Evolutionary conservation across 1,140 invertebrate genomes (phyloP).

Genomic region (Aphaenogaster floridana): DNA sequence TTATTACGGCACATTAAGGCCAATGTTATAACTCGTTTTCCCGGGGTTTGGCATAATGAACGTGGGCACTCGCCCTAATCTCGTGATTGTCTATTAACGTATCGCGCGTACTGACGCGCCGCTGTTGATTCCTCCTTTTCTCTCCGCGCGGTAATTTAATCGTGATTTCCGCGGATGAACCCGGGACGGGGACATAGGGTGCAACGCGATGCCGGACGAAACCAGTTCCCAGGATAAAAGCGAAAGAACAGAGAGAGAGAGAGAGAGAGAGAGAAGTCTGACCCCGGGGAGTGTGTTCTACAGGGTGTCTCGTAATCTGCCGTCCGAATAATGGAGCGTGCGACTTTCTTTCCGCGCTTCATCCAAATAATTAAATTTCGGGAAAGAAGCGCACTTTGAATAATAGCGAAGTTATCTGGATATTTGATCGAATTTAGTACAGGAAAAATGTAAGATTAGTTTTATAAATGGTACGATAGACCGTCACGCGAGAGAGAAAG

Average conservation of each 20-base stretch:
- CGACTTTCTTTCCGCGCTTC: background rate
- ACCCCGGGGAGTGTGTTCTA: slow-evolving; percentile 61
- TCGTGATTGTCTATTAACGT: slow-evolving; percentile 65
- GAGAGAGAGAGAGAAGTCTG: slow-evolving; percentile 56
- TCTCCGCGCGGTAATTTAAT: slow-evolving; percentile 65
- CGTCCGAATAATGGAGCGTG: background rate
- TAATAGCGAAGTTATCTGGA: background rate
- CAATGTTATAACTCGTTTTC: slow-evolving; percentile 60
- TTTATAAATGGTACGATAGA: background rate
- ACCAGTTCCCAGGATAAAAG: slow-evolving; percentile 75
- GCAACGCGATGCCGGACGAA: slow-evolving; percentile 68
- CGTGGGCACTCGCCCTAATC: slow-evolving; percentile 42
- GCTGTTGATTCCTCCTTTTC: slow-evolving; percentile 24
- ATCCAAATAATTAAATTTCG: background rate
- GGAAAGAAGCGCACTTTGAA: background rate
- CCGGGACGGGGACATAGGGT: slow-evolving; percentile 42
- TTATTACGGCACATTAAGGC: slow-evolving; percentile 68
- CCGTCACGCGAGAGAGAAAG: background rate
- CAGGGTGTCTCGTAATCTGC: slow-evolving; percentile 60
- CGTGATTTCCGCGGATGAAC: slow-evolving; percentile 61
- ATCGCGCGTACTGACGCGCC: background rate
- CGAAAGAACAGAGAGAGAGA: slow-evolving; percentile 19
- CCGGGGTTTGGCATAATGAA: slow-evolving; percentile 34
- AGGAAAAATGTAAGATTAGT: background rate
- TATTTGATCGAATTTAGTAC: background rate